Evolutionary conservation across 2,113 vertebrate genomes (phyloP).

Genomic region (Telmatochromis sp.): DNA sequence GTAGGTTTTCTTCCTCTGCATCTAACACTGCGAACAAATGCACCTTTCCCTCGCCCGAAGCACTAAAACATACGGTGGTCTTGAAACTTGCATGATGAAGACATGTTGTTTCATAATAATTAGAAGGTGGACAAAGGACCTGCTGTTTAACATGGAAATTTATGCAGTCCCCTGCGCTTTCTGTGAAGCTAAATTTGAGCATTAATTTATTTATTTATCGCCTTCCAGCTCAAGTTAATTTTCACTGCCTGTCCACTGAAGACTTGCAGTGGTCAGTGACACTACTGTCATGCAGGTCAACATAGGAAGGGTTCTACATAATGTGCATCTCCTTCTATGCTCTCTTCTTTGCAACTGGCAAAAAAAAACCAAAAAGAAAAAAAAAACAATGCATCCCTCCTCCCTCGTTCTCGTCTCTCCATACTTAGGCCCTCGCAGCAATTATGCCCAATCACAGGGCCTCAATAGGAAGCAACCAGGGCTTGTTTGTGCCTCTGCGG

Average conservation of each 20-base stretch:
- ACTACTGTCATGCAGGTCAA: conserved; percentile 95
- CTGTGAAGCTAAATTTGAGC: conserved; percentile 74
- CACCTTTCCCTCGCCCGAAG: conserved; percentile 62
- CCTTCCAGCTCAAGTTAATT: conserved; percentile 71
- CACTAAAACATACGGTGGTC: conserved; percentile 83
- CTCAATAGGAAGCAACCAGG: conserved; percentile 98
- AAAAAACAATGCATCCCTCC: conserved; percentile 95
- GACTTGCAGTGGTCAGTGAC: conserved; percentile 90
- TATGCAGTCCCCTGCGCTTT: conserved; percentile 85
- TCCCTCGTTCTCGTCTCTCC: conserved; percentile 79
- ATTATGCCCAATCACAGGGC: conserved; percentile 99
- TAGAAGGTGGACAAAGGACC: conserved; percentile 93
- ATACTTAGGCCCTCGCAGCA: conserved; percentile 93
- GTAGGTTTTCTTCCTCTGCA: not conserved
- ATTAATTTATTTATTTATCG: conserved; percentile 42
- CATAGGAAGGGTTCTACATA: conserved; percentile 93
- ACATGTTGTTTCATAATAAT: conserved; percentile 99
- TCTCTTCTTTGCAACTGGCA: conserved; percentile 73
- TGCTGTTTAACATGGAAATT: conserved; percentile 95
- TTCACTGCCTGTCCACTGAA: conserved; percentile 78
- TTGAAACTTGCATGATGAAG: conserved; percentile 97
- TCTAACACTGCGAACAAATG: not conserved
- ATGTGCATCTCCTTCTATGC: conserved; percentile 83
- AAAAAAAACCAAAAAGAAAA: conserved; percentile 89
- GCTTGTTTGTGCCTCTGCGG: conserved; percentile 99